A percentile compares a stretch with the other conserved stretches of the same genome.
Evolutionary conservation across 2,113 vertebrate genomes (phyloP).

Genomic region (Coryphaenoides rupestris): DNA sequence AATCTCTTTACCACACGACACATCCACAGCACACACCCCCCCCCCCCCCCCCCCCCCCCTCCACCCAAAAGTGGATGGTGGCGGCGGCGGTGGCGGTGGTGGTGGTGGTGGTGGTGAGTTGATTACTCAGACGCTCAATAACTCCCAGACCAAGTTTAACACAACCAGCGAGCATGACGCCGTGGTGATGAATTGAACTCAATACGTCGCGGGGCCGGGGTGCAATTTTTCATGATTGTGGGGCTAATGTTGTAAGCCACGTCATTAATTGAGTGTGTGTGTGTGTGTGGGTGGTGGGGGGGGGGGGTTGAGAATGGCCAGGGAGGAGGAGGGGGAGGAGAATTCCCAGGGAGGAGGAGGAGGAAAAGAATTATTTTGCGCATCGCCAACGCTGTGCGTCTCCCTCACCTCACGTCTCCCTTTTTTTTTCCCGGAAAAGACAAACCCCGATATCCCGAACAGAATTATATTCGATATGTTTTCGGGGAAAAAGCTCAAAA

Average conservation of each 20-base stretch:
- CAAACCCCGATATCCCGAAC: no score
- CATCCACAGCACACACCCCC: no score
- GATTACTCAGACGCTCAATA: constrained; percentile 47
- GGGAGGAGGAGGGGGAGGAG: constrained; percentile 12
- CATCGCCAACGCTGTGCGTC: no score
- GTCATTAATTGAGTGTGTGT: constrained; percentile 50
- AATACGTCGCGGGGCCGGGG: constrained; percentile 38
- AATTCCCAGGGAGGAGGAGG: constrained; percentile 15
- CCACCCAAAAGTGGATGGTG: no score
- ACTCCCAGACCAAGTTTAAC: constrained; percentile 41
- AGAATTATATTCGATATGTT: no score
- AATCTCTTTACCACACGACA: no score
- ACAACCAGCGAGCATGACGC: constrained; percentile 39
- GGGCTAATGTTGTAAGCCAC: constrained; percentile 50
- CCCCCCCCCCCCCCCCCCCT: no score
- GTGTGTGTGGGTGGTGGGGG: constrained; percentile 17
- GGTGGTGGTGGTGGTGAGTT: constrained; percentile 29
- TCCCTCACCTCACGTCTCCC: no score
- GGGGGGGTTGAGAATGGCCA: no score
- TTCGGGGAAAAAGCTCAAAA: no score
- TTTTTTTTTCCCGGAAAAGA: no score
- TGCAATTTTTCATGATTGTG: constrained; percentile 49
- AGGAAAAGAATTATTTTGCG: neutral
- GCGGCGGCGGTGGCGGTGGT: no score
- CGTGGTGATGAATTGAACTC: constrained; percentile 48